These are phyloP conservation scores for Horisme vitalbata DNA, from an alignment of 2,888 invertebrate species.

Conservation along the genomic window DNA sequence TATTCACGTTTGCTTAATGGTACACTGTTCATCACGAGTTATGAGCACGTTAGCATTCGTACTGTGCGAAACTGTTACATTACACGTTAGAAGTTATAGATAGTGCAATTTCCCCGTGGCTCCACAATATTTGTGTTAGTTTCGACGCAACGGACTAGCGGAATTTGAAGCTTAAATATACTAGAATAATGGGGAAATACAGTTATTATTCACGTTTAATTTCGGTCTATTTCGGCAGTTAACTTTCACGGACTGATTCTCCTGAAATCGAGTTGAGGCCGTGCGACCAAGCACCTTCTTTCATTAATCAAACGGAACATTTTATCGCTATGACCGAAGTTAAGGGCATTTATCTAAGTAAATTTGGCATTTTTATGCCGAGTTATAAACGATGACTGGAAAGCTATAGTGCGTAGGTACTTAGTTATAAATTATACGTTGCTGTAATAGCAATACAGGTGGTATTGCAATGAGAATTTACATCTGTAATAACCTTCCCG, in stretches of 20 bases:
- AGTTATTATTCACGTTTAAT: slow-evolving; percentile 28
- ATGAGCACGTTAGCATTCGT: slow-evolving; percentile 25
- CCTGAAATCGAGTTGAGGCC: slow-evolving; percentile 35
- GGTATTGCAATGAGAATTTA: slow-evolving; percentile 16
- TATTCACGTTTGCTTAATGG: slow-evolving; percentile 22
- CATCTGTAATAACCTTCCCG: slow-evolving; percentile 8
- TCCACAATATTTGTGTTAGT: slow-evolving; percentile 33
- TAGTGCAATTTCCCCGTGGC: slow-evolving; percentile 36
- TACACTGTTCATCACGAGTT: slow-evolving; percentile 31
- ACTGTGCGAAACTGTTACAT: slow-evolving; percentile 29
- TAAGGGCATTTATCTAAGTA: slow-evolving; percentile 18
- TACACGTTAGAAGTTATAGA: slow-evolving; percentile 35
- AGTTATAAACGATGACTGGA: slow-evolving; percentile 5
- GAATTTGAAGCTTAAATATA: slow-evolving; percentile 29
- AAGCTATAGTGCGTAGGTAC: background rate
- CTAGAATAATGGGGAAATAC: slow-evolving; percentile 30
- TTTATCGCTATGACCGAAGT: slow-evolving; percentile 21
- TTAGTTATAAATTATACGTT: background rate
- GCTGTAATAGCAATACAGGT: slow-evolving; percentile 8
- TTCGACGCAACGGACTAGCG: slow-evolving; percentile 23
- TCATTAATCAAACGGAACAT: slow-evolving; percentile 30
- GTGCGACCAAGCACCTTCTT: slow-evolving; percentile 25
- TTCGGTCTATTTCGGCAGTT: slow-evolving; percentile 30
- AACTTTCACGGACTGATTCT: slow-evolving; percentile 42
- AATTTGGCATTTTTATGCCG: slow-evolving; percentile 15